Percentiles rank a stretch among this genome's conserved stretches.
Conservation (phyloP, 2,888 invertebrate genomes). For the Hymenopus coronatus region DNA sequence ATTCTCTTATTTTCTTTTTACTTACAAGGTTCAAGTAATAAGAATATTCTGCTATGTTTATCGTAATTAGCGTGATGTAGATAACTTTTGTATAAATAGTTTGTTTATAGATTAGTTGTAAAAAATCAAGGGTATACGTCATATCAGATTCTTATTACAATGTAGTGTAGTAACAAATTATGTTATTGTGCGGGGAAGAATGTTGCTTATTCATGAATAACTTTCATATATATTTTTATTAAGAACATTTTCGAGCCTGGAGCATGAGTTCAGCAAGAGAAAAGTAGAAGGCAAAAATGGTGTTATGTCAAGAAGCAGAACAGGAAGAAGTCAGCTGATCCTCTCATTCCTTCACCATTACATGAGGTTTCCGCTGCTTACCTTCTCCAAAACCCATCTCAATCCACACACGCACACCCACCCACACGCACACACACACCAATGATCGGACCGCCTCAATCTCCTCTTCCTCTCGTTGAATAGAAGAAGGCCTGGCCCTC, state of each 20-base stretch:
- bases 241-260: background rate
- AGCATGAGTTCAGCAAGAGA: background rate
- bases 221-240: too few species aligned
- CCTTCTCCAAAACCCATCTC: slow-evolving; percentile 19
- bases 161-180: too few species aligned
- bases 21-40: too few species aligned
- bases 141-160: too few species aligned
- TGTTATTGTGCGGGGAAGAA: too few species aligned
- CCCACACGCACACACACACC: background rate
- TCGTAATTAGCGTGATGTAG: too few species aligned
- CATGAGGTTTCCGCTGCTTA: slow-evolving; percentile 25
- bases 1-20: too few species aligned
- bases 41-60: too few species aligned
- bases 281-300: background rate
- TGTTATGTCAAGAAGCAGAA: background rate
- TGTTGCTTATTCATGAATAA: too few species aligned
- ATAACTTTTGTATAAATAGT: too few species aligned
- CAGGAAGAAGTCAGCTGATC: slow-evolving; percentile 1
- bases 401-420: slow-evolving; percentile 18
- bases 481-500: background rate
- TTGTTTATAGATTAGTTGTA: too few species aligned
- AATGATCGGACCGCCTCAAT: slow-evolving; percentile 18
- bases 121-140: too few species aligned
- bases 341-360: background rate
- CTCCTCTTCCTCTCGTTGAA: background rate